Percentiles rank a stretch among this genome's conserved stretches.
Evolutionary conservation across 2,888 invertebrate species (phyloP).

Genomic region (Sicus ferrugineus): DNA sequence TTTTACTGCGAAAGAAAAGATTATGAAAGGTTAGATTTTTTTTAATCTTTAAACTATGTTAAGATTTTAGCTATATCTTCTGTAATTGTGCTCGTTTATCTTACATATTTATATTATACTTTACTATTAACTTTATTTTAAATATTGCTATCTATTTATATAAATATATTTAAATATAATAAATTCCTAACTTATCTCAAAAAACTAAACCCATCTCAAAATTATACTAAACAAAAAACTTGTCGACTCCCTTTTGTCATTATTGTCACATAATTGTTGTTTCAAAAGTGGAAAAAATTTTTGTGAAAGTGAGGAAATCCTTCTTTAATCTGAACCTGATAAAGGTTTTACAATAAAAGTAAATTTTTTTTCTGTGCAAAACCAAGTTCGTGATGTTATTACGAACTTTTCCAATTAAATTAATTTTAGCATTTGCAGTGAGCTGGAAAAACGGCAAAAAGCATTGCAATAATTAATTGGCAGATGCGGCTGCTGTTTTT

Average conservation of each 20-base stretch:
- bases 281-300: conserved; percentile 3
- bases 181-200: no score
- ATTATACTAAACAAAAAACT: no score
- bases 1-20: no score
- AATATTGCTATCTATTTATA: neutral
- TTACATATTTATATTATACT: no score
- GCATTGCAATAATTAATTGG: conserved; percentile 3
- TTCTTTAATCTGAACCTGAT: neutral
- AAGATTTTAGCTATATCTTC: no score
- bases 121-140: no score
- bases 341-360: neutral
- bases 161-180: neutral
- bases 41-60: no score
- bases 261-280: neutral
- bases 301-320: neutral
- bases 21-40: no score
- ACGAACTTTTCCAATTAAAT: conserved; percentile 20
- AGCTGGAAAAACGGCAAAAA: conserved; percentile 6
- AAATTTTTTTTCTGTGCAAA: conserved; percentile 19
- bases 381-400: neutral
- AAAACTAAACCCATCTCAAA: no score
- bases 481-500: neutral
- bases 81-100: no score
- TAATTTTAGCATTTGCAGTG: conserved; percentile 16
- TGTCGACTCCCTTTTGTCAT: no score